Percentiles rank a stretch among this genome's conserved stretches.
Conservation (phyloP, 2,113 vertebrate species). For the Pipra filicauda region DNA sequence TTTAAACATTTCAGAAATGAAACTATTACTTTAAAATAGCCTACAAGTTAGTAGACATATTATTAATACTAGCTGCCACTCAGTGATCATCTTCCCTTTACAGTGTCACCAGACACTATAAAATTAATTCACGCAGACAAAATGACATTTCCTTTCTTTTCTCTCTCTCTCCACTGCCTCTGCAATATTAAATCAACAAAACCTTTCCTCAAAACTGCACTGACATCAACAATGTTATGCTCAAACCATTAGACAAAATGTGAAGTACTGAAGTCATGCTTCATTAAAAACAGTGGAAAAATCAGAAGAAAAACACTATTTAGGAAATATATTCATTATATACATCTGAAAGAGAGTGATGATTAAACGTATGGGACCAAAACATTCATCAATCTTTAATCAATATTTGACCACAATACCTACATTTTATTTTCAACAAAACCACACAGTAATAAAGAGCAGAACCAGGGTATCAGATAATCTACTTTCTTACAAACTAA, state of each 20-base stretch:
- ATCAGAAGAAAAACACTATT: constrained; percentile 2
- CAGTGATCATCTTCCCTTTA: not conserved
- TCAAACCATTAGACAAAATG: constrained; percentile 7
- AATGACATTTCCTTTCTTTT: not conserved
- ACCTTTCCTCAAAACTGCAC: not conserved
- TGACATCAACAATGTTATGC: constrained; percentile 2
- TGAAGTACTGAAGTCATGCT: not conserved
- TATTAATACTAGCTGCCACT: not conserved
- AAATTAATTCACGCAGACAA: not conserved
- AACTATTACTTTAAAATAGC: not conserved
- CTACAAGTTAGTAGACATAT: not conserved
- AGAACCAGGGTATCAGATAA: not conserved
- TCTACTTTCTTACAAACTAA: not conserved
- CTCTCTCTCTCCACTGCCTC: not conserved
- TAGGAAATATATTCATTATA: not conserved
- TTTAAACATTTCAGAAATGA: not conserved
- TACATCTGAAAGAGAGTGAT: not conserved
- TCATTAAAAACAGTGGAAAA: constrained; percentile 32
- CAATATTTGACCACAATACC: constrained; percentile 10
- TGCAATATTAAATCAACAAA: constrained; percentile 38
- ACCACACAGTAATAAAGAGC: not conserved
- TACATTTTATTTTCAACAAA: not conserved
- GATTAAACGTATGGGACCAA: not conserved
- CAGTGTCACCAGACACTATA: not conserved
- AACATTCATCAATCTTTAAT: not conserved